Evolutionary conservation across 2,797 vertebrate species (phyloP), one percentile per base, ranked within the genome.

Genomic region (Echiichthys vipera): DNA sequence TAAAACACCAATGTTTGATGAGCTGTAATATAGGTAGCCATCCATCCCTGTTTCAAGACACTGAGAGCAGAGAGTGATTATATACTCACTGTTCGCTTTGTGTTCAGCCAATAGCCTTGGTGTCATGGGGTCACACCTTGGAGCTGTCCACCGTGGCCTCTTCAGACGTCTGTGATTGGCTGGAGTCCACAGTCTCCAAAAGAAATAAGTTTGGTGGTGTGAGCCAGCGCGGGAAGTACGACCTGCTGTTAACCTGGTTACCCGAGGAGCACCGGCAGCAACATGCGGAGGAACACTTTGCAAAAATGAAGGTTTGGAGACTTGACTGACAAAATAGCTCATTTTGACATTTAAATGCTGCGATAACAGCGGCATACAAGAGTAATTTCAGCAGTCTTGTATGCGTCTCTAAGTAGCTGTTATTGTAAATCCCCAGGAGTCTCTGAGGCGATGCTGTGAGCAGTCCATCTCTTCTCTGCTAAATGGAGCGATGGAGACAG

Each of bases 101-200:
- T 68, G 56, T 71, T 70, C 65, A 98, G 97, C 96, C 96, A 1
- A 64, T 96, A 63, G 94, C 93, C 1, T 51, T 96, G 83, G 94
- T 93, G 17, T 93, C 94, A 1, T 95, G 95, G 96, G 95, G 95
- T 64, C 85, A 74, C 17, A 93, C 91, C 0, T 81, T 96, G 88
- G 95, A 96, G 89, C 92, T 96, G 88, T 91, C 95, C 6, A 86
- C 92, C 7, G 72, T 84, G 10, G 83, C 82, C 17, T 71, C 86
- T 7, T 32, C 61, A 5, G 89, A 87, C 7, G 22, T 93, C 73
- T 95, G 93, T 61, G 74, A 89, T 63, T 96, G 95, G 95, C 87
- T 96, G 65, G 70, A 88, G 74, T 55, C 47, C 36, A 86, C 83
- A 7, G 77, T 83, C 14, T 70, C 58, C 18, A 24, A 24, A 7